These are phyloP conservation scores for Brachyalestes nurse DNA, from an alignment of 2,797 vertebrate genomes.

Conservation along the genomic window DNA sequence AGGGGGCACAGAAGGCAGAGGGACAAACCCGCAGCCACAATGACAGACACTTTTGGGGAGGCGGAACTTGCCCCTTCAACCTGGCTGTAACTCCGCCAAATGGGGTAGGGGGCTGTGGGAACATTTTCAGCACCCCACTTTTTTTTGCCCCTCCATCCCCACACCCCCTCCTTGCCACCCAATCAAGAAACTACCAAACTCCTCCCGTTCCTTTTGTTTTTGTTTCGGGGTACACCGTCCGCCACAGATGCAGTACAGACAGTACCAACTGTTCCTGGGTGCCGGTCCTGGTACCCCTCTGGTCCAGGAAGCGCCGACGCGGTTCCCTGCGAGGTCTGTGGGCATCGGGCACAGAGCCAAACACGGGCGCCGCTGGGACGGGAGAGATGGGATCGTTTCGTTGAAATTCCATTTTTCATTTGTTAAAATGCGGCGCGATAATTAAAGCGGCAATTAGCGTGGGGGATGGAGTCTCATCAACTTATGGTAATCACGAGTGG, in stretches of 20 bases:
- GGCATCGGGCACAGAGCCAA: conserved; percentile 90
- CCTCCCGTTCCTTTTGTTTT: conserved; percentile 74
- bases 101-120: conserved; percentile 78
- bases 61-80: conserved; percentile 81
- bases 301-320: conserved; percentile 77
- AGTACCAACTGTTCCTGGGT: conserved; percentile 70
- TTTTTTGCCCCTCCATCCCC: conserved; percentile 45
- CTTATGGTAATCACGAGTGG: conserved; percentile 63
- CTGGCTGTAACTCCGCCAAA: conserved; percentile 79
- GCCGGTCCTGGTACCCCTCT: conserved; percentile 78
- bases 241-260: conserved; percentile 74
- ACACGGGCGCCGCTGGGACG: conserved; percentile 80
- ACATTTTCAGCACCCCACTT: conserved; percentile 73
- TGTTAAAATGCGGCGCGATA: conserved; percentile 69
- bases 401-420: conserved; percentile 70
- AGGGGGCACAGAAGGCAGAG: conserved; percentile 77
- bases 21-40: conserved; percentile 67
- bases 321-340: conserved; percentile 84
- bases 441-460: conserved; percentile 78
- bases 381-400: conserved; percentile 84
- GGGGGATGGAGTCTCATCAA: conserved; percentile 69
- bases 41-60: conserved; percentile 75
- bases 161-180: conserved; percentile 77
- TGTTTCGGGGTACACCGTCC: conserved; percentile 71
- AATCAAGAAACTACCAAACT: conserved; percentile 81